phyloP scores from a whole-genome alignment of 2,888 invertebrate species.

The Epistrophe grossulariae region DNA sequence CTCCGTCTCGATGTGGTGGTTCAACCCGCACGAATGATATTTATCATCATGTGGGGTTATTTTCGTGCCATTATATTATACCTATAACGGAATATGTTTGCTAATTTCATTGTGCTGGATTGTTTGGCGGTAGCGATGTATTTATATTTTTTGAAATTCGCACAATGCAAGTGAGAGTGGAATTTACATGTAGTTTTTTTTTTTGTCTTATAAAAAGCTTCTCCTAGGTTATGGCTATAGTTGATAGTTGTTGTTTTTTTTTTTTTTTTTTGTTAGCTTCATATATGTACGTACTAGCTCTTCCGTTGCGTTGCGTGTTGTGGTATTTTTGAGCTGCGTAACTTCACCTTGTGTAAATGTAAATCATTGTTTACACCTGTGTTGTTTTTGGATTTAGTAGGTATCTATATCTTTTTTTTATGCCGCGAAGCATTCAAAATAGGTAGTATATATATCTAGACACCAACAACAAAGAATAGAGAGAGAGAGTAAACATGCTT shows the following conservation, averaged over 20 bases:
- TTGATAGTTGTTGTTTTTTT: conserved; percentile 16
- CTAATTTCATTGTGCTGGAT: conserved; percentile 15
- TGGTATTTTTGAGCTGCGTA: conserved; percentile 5
- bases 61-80: conserved; percentile 26
- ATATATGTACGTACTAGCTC: neutral
- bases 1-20: conserved; percentile 2
- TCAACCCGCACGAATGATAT: conserved; percentile 6
- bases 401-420: neutral
- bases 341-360: conserved; percentile 44
- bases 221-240: conserved; percentile 3
- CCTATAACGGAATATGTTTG: conserved; percentile 11
- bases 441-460: neutral
- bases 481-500: neutral
- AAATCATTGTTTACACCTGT: conserved; percentile 67
- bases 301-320: conserved; percentile 12
- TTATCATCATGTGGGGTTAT: conserved; percentile 11
- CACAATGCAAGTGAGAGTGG: conserved; percentile 38
- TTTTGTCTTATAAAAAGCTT: neutral
- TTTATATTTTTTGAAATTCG: conserved; percentile 26
- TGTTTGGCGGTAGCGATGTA: conserved; percentile 4
- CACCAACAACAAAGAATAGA: neutral
- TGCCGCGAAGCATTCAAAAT: conserved; percentile 9
- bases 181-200: neutral
- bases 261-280: conserved; percentile 16
- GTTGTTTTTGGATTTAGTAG: conserved; percentile 39